These are phyloP conservation scores for Sphaeramia orbicularis DNA, from an alignment of 2,797 vertebrate species.

Conservation along the genomic window DNA sequence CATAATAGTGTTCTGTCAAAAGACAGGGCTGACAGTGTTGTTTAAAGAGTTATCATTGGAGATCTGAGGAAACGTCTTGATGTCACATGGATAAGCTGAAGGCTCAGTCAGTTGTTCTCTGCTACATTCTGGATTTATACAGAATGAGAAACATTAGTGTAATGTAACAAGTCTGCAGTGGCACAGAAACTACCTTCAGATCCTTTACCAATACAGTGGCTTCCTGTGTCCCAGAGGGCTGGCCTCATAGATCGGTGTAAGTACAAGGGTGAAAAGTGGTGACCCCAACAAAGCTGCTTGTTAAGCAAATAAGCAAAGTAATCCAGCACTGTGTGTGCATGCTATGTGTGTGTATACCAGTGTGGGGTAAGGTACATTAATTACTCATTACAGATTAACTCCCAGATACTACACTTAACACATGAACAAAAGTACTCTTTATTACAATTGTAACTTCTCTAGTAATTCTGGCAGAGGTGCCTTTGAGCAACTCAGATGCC, in stretches of 20 bases:
- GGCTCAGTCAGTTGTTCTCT: constrained; percentile 18
- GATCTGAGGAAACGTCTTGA: background rate
- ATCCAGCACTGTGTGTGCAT: constrained; percentile 43
- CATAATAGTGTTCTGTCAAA: background rate
- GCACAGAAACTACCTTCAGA: constrained; percentile 55
- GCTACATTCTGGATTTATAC: constrained; percentile 29
- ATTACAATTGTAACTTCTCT: too few relatives aligned
- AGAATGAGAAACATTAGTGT: constrained; percentile 24
- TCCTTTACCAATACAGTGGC: constrained; percentile 53
- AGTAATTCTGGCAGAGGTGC: too few relatives aligned
- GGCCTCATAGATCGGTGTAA: constrained; percentile 67
- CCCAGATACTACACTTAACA: too few relatives aligned
- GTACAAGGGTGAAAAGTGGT: constrained; percentile 55
- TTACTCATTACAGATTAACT: too few relatives aligned
- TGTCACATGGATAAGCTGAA: constrained; percentile 28
- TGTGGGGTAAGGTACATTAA: background rate
- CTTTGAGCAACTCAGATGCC: too few relatives aligned
- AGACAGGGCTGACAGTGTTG: background rate
- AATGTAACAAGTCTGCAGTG: constrained; percentile 47
- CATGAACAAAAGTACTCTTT: too few relatives aligned
- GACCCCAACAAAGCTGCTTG: constrained; percentile 72
- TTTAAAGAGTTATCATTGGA: background rate
- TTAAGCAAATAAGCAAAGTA: constrained; percentile 78
- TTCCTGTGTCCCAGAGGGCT: constrained; percentile 45
- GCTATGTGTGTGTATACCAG: constrained; percentile 20